Evolutionary conservation across 2,797 vertebrate genomes (phyloP), one percentile per base, ranked within the genome.

Genomic region (Denticeps clupeoides): DNA sequence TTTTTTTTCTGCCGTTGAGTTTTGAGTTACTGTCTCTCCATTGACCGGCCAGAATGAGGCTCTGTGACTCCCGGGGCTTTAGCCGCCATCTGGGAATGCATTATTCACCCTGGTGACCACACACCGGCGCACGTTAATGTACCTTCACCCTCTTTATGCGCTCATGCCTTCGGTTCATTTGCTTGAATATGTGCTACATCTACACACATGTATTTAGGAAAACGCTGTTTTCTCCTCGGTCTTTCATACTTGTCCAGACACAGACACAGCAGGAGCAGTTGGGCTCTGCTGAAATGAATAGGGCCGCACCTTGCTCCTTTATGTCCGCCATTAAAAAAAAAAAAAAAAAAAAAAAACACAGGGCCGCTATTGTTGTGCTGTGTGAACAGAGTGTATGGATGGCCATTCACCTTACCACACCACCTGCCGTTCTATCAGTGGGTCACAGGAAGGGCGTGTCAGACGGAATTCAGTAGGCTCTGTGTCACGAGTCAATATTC

Each of bases 281-380:
- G n/a, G n/a, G n/a, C 47, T 15, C 22, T 52, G 49, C 42, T 52
- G 60, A 57, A 51, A 58, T 65, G 49, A 67, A 63, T 61, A 54
- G 44, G 68, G 56, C 69, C 78, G 76, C 74, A 75, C 78, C 78
- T 81, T 71, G 47, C 52, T 69, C 33, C 60, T 61, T 55, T 74
- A 65, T 71, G 72, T 67, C 53, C 63, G 61, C 70, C 60, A 66
- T 49, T 52, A 4, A 32, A n/a, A n/a, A n/a, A n/a, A n/a, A n/a
- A n/a, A n/a, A n/a, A n/a, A n/a, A n/a, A n/a, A n/a, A n/a, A n/a
- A n/a, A n/a, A n/a, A n/a, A n/a, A 68, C 47, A 75, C 69, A 75
- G 74, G 50, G 65, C 60, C 45, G 58, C 53, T 62, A 76, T 77
- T 77, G 71, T 76, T 56, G 51, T 46, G 42, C 51, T 42, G 32